Evolutionary conservation across 2,888 invertebrate species (phyloP).

Genomic region (Glyphotaelius pellucidus): DNA sequence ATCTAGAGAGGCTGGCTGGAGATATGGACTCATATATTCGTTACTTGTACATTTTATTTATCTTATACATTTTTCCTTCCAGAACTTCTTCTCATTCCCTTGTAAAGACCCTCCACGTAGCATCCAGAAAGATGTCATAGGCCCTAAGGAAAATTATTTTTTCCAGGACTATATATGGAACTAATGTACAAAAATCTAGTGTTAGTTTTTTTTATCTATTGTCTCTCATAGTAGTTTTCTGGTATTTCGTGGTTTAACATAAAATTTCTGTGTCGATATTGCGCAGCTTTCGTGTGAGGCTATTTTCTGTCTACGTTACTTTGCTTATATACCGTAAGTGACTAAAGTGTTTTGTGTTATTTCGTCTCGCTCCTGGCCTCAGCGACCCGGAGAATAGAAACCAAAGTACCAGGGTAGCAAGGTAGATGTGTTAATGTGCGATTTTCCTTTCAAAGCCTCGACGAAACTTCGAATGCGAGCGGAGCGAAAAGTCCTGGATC

Average conservation of each 20-base stretch:
- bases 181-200: not conserved
- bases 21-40: no score
- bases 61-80: no score
- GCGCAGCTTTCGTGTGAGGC: not conserved
- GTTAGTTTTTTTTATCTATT: not conserved
- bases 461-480: not conserved
- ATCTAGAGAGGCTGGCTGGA: no score
- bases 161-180: no score
- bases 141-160: no score
- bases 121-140: no score
- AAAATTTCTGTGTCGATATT: not conserved
- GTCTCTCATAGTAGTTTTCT: not conserved
- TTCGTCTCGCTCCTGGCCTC: slow-evolving; percentile 12
- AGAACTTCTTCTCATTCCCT: no score
- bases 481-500: not conserved
- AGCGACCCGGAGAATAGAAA: not conserved
- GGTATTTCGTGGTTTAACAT: not conserved
- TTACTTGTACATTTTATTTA: no score
- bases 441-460: not conserved
- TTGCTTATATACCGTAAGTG: slow-evolving; percentile 9
- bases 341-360: slow-evolving; percentile 38
- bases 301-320: slow-evolving; percentile 6
- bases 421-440: not conserved
- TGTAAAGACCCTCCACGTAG: no score
- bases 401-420: not conserved